Evolutionary conservation across 1,140 invertebrate species (phyloP).

Genomic region (Sycophila sp.): DNA sequence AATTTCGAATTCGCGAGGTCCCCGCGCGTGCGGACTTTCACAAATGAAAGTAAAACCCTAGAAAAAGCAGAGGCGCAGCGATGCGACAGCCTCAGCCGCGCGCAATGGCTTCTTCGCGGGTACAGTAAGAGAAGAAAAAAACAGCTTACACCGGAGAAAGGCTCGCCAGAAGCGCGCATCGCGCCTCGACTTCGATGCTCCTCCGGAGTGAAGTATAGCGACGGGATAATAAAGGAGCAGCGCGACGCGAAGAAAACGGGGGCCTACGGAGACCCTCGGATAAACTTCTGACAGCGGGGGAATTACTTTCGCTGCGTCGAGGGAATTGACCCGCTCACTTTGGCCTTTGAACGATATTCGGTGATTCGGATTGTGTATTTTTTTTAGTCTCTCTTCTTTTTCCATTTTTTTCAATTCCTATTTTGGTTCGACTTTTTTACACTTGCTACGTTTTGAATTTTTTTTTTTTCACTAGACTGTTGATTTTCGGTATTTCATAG

Average conservation of each 20-base stretch:
- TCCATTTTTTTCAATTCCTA: no score
- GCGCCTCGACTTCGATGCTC: no score
- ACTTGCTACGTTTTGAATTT: no score
- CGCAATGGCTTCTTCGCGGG: not conserved
- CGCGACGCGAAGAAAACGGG: not conserved
- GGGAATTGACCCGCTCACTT: not conserved
- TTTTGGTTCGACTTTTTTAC: no score
- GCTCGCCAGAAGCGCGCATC: no score
- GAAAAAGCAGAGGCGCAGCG: not conserved
- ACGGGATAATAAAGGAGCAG: constrained; percentile 12
- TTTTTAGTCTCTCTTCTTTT: no score
- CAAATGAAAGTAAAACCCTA: constrained; percentile 28
- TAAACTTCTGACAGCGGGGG: not conserved
- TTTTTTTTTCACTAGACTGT: no score
- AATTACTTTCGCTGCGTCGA: not conserved
- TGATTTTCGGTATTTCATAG: no score
- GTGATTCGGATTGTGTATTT: no score
- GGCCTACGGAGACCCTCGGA: not conserved
- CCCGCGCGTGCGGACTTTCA: not conserved
- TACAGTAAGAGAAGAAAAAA: not conserved
- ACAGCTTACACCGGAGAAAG: not conserved
- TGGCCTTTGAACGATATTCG: no score
- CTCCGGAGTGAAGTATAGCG: not conserved
- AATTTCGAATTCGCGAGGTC: not conserved
- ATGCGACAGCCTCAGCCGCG: not conserved